Evolutionary conservation across 2,113 vertebrate genomes (phyloP), one percentile per base, ranked within the genome.

Genomic region (Menidia beryllina): DNA sequence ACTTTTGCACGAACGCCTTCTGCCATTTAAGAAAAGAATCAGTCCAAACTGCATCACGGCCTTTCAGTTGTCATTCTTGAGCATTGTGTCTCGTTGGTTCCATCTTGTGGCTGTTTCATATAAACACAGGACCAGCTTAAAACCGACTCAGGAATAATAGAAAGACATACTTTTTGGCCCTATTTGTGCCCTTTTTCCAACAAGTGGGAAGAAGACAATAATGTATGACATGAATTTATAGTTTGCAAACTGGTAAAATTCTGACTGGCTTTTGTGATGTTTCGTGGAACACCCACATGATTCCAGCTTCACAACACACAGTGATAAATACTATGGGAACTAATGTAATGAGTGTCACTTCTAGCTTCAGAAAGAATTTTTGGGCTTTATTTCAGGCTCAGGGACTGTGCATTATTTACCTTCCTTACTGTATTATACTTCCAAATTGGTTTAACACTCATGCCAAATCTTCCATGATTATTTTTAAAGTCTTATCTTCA

Each of bases 61-160:
- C 4, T 45, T 45, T 5, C 7, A 15, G 39, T 17, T 41, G 4
- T 15, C 39, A 45, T 3, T 5, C 17, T 45, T 19, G n/a, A 45
- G n/a, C 15, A 5, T 25, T n/a, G 7, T 53, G 55, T 21, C 4
- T 8, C 6, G 9, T 21, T 68, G 39, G 41, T 36, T n/a, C 84
- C 88, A 76, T 39, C 73, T 78, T 66, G 81, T 87, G 90, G 82
- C 7, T 68, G 45, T 14, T 70, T 36, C 0, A 2, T 21, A 13
- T 36, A 7, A 77, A 26, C 54, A 47, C 70, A 77, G 48, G n/a
- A 6, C 5, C 30, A 26, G 6, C 9, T 13, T 8, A 11, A 13
- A 21, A 34, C 7, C 12, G 8, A 36, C 20, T 17, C 8, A 55
- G 13, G 53, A 4, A 19, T 11, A 36, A 7, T 23, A 9, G 0